Evolutionary conservation across 2,888 invertebrate species (phyloP).

Genomic region (Luperina testacea): DNA sequence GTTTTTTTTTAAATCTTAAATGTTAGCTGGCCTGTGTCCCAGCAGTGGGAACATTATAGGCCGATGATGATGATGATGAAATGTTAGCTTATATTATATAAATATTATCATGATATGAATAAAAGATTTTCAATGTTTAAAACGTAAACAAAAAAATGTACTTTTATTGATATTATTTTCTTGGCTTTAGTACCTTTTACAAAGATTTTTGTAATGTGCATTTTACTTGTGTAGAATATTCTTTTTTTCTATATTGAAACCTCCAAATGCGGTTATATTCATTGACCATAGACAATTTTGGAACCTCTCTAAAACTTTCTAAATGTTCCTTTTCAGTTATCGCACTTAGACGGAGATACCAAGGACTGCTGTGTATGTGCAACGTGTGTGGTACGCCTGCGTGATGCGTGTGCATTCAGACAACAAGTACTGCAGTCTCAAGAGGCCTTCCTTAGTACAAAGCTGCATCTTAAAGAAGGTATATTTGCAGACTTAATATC

Average conservation of each 20-base stretch:
- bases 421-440: slow-evolving; percentile 81
- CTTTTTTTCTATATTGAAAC: background rate
- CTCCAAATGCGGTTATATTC: background rate
- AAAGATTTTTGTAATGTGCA: background rate
- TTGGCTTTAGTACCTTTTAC: background rate
- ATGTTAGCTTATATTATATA: no score
- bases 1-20: no score
- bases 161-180: background rate
- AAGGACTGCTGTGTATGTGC: slow-evolving; percentile 81
- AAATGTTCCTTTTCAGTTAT: slow-evolving; percentile 70
- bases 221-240: background rate
- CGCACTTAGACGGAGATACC: slow-evolving; percentile 77
- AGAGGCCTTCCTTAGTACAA: slow-evolving; percentile 76
- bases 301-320: background rate
- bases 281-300: background rate
- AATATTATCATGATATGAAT: no score
- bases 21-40: no score
- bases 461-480: slow-evolving; percentile 73
- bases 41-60: no score
- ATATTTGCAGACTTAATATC: background rate
- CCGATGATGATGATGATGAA: no score
- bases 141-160: background rate
- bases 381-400: slow-evolving; percentile 79
- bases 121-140: background rate
- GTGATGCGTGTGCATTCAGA: slow-evolving; percentile 79